phyloP scores from a whole-genome alignment of 2,113 vertebrate genomes.

The Taxidea taxus region DNA sequence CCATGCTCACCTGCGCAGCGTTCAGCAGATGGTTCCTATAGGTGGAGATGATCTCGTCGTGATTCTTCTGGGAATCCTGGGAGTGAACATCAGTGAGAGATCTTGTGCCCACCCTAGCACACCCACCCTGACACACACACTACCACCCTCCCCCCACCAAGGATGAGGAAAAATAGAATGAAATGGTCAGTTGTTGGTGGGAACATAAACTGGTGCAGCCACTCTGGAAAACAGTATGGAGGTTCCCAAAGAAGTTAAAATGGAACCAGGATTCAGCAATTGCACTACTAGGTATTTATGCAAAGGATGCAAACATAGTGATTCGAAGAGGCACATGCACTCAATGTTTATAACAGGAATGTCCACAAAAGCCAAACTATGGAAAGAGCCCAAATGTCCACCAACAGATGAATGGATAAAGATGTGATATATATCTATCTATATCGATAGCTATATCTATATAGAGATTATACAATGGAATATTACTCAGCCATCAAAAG shows the following conservation, averaged over 20 bases:
- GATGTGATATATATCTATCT: no score
- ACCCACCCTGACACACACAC: not conserved
- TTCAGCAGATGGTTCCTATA: constrained; percentile 82
- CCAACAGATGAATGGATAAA: no score
- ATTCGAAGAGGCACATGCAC: no score
- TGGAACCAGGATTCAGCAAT: not conserved
- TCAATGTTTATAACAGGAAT: no score
- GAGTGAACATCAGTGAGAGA: not conserved
- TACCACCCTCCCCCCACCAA: not conserved
- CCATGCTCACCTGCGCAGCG: constrained; percentile 79
- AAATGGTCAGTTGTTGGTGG: not conserved
- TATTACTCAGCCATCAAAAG: no score
- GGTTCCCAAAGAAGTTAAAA: not conserved
- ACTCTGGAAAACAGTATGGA: not conserved
- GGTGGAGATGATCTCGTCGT: constrained; percentile 75
- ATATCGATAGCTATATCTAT: no score
- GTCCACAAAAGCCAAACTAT: no score
- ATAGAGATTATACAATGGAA: no score
- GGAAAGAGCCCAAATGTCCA: no score
- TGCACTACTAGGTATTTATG: no score
- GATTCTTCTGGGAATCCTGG: constrained; percentile 81
- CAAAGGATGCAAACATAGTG: no score
- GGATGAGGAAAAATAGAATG: not conserved
- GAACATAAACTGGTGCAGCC: not conserved
- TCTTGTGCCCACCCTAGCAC: not conserved